Evolutionary conservation across 2,113 vertebrate species (phyloP), one percentile per base, ranked within the genome.

Genomic region (Passer montanus): DNA sequence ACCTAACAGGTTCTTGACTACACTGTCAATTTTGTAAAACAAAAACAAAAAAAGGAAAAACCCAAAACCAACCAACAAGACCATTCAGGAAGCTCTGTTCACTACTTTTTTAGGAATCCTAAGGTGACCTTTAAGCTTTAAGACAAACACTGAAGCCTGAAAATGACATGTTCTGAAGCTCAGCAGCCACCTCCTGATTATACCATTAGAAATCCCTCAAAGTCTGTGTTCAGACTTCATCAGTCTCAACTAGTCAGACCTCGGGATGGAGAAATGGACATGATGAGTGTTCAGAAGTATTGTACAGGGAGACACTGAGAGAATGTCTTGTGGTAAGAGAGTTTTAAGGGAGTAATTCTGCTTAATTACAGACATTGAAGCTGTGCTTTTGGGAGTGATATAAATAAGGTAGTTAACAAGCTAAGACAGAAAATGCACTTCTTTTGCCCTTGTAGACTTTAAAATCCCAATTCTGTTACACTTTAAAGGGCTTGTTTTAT

Each of bases 141-240:
- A 97, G 96, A 82, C 67, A 87, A 96, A 94, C 58, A 63, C 46
- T 79, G 33, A 52, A 47, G 33, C 78, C 83, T 86, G 50, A 81
- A 97, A 89, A 55, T 80, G 53, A 79, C 79, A 80, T 50, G 37
- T 37, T 73, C 74, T 63, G 58, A 87, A 89, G 53, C 80, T 97
- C 81, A 94, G 44, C 75, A 93, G 83, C 76, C 96, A 94, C 72
- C 93, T 70, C 84, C 27, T 72, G 69, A 93, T 97, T 87, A 94
- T 93, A 86, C 91, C 73, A 84, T 87, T 90, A 89, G 90, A 94
- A 95, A 96, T 94, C 91, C 55, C 63, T 94, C 60, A 14, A 93
- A 96, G 63, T 96, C 89, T 88, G 41, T 35, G 53, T 76, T 89
- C 89, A 95, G 91, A 94, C 92, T 92, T 93, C 91, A 95, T 94